Conservation (phyloP, 2,797 vertebrate species). For the Enteromius argenteus region DNA sequence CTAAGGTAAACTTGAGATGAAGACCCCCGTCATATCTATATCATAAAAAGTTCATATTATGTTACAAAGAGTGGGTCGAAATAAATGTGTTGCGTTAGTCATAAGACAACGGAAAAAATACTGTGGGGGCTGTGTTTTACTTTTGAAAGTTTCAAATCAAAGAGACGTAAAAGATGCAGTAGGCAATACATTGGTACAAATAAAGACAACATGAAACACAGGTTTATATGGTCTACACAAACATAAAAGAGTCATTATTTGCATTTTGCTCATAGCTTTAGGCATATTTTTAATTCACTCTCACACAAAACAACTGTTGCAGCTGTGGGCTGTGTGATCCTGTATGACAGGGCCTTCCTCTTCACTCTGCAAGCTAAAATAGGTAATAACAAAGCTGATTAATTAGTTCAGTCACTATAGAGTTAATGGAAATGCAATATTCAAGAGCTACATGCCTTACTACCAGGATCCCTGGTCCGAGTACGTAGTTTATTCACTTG, state of each 20-base stretch:
- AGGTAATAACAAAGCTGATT: constrained; percentile 47
- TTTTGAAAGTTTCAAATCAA: background rate
- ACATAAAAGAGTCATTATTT: background rate
- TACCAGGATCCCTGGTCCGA: constrained; percentile 78
- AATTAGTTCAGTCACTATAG: background rate
- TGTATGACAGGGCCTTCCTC: constrained; percentile 30
- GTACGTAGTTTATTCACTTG: constrained; percentile 92
- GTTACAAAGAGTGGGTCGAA: background rate
- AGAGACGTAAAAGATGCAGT: background rate
- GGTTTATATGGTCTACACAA: background rate
- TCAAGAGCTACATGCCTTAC: constrained; percentile 57
- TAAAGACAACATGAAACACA: background rate
- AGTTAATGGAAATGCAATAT: background rate
- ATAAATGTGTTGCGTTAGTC: background rate
- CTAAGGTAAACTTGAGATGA: background rate
- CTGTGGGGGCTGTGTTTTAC: background rate
- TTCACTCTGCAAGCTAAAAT: constrained; percentile 76
- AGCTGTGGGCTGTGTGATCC: constrained; percentile 64
- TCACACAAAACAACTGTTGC: constrained; percentile 68
- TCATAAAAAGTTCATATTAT: too few relatives aligned
- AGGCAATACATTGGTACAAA: background rate
- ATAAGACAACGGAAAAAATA: background rate
- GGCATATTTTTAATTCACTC: constrained; percentile 8
- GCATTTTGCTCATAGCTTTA: constrained; percentile 8
- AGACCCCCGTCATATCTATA: background rate